Percentiles rank a stretch among this genome's conserved stretches.
Evolutionary conservation across 2,888 invertebrate species (phyloP).

Genomic region (Nephrotoma guestfalica): DNA sequence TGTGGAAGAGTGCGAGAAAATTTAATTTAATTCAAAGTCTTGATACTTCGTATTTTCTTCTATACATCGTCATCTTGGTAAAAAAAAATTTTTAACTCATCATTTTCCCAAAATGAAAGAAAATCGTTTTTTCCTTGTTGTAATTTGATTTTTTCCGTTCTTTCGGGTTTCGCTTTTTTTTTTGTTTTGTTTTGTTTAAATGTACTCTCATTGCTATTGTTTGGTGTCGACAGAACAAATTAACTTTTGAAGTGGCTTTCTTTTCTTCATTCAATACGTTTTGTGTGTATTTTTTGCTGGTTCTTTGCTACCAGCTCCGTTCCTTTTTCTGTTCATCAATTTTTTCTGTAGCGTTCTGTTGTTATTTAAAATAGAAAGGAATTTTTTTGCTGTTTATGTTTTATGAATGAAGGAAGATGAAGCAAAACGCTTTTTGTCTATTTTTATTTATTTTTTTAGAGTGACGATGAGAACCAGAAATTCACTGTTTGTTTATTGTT

Average conservation of each 20-base stretch:
- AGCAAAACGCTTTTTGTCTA: not conserved
- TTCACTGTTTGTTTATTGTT: not conserved
- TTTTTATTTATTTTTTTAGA: not conserved
- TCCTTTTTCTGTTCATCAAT: not conserved
- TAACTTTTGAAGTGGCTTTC: not conserved
- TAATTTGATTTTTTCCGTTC: not conserved
- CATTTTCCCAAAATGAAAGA: not conserved
- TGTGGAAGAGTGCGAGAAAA: not conserved
- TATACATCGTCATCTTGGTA: not conserved
- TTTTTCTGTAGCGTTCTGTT: not conserved
- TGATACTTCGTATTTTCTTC: not conserved
- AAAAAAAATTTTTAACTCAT: not conserved
- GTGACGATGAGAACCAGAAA: not conserved
- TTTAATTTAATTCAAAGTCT: not conserved
- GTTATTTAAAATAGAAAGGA: not conserved
- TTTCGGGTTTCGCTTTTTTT: not conserved
- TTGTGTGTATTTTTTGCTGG: not conserved
- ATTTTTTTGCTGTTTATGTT: not conserved
- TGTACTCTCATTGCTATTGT: not conserved
- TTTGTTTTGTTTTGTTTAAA: not conserved
- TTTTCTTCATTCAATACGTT: not conserved
- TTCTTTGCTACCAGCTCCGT: not conserved
- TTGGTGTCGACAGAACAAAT: not conserved
- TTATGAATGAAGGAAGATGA: not conserved
- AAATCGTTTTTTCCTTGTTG: not conserved